These are phyloP conservation scores for Urocynchramus pylzowi DNA, from an alignment of 2,113 vertebrate species.

Conservation along the genomic window DNA sequence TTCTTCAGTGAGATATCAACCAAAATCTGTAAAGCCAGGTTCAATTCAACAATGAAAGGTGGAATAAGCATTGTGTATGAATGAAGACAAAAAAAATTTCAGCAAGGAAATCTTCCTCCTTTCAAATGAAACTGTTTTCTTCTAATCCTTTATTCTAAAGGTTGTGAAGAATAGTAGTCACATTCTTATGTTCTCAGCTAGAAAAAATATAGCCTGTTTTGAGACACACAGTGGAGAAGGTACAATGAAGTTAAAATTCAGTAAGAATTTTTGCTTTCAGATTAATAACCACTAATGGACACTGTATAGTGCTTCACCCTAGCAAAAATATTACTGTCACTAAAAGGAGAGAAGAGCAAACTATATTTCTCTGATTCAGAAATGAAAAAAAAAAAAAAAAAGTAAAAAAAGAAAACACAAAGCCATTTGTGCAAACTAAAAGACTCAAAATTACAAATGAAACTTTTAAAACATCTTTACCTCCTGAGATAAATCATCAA, in stretches of 20 bases:
- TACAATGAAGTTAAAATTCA: neutral
- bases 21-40: neutral
- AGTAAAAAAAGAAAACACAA: neutral
- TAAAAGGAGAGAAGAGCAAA: neutral
- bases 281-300: neutral
- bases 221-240: neutral
- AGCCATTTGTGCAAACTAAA: neutral
- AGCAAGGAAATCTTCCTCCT: neutral
- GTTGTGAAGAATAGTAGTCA: neutral
- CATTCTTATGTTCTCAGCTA: neutral
- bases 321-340: neutral
- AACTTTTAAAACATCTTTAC: neutral
- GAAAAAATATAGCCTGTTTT: neutral
- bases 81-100: neutral
- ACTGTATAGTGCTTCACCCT: neutral
- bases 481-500: neutral
- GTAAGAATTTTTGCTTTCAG: neutral
- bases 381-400: neutral
- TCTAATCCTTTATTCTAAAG: neutral
- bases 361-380: neutral
- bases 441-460: neutral
- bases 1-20: neutral
- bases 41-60: neutral
- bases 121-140: neutral
- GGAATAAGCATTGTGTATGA: neutral